Evolutionary conservation across 1,140 invertebrate species (phyloP).

Genomic region (Bombyx mandarina): DNA sequence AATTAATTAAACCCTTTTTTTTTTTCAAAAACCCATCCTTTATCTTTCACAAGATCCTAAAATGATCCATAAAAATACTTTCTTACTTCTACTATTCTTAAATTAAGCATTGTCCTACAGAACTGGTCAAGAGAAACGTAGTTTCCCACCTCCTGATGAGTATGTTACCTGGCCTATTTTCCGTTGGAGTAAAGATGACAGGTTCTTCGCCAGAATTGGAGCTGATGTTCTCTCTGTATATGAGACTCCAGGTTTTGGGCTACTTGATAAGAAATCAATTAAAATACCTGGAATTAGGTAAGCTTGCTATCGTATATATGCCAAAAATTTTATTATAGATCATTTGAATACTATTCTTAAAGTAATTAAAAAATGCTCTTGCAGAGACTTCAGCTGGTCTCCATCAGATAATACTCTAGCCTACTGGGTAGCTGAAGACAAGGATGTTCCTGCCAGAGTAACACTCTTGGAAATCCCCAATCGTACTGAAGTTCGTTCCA

Average conservation of each 20-base stretch:
- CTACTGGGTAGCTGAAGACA: slow-evolving; percentile 99
- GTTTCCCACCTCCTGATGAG: slow-evolving; percentile 88
- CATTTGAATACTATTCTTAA: too few species aligned
- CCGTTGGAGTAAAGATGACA: slow-evolving; percentile 97
- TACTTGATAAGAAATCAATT: slow-evolving; percentile 95
- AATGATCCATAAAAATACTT: too few species aligned
- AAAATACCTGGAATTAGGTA: slow-evolving; percentile 88
- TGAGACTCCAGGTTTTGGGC: slow-evolving; percentile 94
- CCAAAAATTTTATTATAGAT: neutral
- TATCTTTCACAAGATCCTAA: too few species aligned
- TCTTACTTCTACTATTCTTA: too few species aligned
- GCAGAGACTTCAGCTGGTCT: slow-evolving; percentile 96
- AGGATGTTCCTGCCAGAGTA: slow-evolving; percentile 89
- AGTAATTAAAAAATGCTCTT: neutral
- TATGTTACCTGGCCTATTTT: slow-evolving; percentile 91
- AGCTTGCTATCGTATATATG: neutral
- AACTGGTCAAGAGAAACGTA: slow-evolving; percentile 92
- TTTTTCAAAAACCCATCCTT: too few species aligned
- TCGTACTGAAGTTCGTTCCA: slow-evolving; percentile 92
- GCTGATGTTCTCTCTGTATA: slow-evolving; percentile 91
- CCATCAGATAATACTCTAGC: slow-evolving; percentile 96
- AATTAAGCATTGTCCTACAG: slow-evolving; percentile 27
- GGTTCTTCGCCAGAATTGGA: slow-evolving; percentile 94
- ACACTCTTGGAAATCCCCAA: slow-evolving; percentile 89
- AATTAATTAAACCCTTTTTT: too few species aligned